These are phyloP conservation scores for Actinemys pallida DNA, from an alignment of 2,113 vertebrate species.

Conservation along the genomic window DNA sequence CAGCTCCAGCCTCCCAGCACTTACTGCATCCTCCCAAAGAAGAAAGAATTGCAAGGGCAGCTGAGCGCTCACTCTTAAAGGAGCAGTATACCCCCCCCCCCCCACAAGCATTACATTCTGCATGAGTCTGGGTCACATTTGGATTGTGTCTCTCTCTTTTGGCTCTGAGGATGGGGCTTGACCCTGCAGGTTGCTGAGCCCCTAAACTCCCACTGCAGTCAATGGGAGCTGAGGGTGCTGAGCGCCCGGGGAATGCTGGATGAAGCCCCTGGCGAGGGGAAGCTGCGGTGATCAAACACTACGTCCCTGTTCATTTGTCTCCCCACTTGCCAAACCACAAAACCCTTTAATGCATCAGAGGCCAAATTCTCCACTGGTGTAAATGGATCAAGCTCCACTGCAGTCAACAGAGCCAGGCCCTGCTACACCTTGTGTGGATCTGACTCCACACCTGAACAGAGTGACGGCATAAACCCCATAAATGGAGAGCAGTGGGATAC, in stretches of 20 bases:
- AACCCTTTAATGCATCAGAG: background rate
- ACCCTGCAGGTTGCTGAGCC: background rate
- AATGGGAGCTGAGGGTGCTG: background rate
- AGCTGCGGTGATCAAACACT: background rate
- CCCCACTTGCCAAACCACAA: background rate
- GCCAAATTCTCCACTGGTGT: background rate
- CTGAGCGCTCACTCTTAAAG: background rate
- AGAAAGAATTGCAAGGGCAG: background rate
- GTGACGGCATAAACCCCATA: background rate
- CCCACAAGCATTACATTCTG: background rate
- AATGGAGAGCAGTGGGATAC: background rate
- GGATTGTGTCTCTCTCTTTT: background rate
- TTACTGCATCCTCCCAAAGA: background rate
- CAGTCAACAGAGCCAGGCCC: background rate
- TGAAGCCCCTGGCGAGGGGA: background rate
- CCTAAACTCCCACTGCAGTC: background rate
- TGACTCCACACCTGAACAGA: background rate
- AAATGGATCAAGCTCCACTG: background rate
- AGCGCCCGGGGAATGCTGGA: background rate
- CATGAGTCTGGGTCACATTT: background rate
- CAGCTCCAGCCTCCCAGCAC: background rate
- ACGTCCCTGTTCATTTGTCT: background rate
- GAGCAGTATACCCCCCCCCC: background rate
- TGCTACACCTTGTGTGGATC: background rate
- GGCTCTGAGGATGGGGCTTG: background rate